These are phyloP conservation scores for Coptodon rendalli DNA, from an alignment of 2,113 vertebrate species.

Conservation along the genomic window DNA sequence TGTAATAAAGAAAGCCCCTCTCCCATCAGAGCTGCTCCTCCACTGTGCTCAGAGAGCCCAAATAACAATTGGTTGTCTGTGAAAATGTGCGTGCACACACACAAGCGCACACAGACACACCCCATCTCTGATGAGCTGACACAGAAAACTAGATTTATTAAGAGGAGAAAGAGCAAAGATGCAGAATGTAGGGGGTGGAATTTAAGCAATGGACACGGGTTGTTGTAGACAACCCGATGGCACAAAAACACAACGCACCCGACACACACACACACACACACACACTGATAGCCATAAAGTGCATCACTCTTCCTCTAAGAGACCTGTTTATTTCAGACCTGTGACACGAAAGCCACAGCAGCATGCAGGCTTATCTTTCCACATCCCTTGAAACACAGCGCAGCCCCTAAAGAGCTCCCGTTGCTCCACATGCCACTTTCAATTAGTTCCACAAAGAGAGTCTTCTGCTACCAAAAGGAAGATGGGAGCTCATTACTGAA, in stretches of 20 bases:
- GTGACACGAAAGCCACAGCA: slow-evolving; percentile 47
- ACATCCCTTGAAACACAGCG: slow-evolving; percentile 44
- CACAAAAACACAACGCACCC: background rate
- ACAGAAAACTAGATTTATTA: slow-evolving; percentile 57
- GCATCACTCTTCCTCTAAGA: slow-evolving; percentile 41
- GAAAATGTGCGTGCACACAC: background rate
- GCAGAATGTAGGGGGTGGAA: slow-evolving; percentile 6
- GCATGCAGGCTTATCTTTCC: slow-evolving; percentile 45
- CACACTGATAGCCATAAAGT: background rate
- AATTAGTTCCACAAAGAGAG: slow-evolving; percentile 76
- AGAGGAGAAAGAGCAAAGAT: slow-evolving; percentile 5
- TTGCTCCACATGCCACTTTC: slow-evolving; percentile 68
- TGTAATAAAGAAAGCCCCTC: slow-evolving; percentile 51
- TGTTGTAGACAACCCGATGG: background rate
- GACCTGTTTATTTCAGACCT: slow-evolving; percentile 63
- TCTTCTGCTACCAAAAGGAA: slow-evolving; percentile 62
- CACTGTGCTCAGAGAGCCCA: background rate
- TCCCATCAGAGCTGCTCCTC: slow-evolving; percentile 23
- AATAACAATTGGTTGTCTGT: slow-evolving; percentile 27
- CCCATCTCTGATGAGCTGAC: slow-evolving; percentile 55
- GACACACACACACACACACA: background rate
- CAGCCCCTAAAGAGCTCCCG: slow-evolving; percentile 65
- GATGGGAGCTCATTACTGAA: slow-evolving; percentile 72
- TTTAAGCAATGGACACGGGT: slow-evolving; percentile 24
- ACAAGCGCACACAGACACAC: background rate